These are phyloP conservation scores for Sminthurinus aureus DNA, from an alignment of 2,888 invertebrate genomes.

Conservation along the genomic window DNA sequence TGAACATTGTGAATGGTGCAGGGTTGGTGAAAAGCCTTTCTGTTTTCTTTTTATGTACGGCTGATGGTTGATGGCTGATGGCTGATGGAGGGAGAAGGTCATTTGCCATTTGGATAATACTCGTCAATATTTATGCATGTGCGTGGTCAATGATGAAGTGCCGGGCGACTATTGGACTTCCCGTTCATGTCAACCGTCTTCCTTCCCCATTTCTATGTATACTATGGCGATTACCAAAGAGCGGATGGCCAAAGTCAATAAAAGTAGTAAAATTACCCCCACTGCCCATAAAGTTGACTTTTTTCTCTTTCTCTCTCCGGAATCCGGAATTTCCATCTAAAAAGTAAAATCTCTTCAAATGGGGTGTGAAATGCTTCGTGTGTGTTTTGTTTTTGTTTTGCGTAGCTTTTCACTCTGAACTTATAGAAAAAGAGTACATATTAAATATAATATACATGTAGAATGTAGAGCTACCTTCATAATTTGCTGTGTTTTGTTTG, in stretches of 20 bases:
- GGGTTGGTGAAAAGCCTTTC: too few species aligned
- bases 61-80: neutral
- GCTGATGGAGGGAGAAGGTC: slow-evolving; percentile 15
- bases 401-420: too few species aligned
- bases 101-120: slow-evolving; percentile 35
- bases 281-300: neutral
- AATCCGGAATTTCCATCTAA: neutral
- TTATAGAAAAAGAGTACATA: too few species aligned
- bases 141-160: slow-evolving; percentile 36
- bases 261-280: slow-evolving; percentile 37
- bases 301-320: slow-evolving; percentile 14
- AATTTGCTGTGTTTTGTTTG: neutral
- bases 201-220: neutral
- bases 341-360: neutral
- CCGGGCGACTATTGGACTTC: slow-evolving; percentile 21
- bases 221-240: neutral
- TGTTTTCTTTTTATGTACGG: neutral
- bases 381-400: too few species aligned
- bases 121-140: slow-evolving; percentile 40
- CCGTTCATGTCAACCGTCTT: slow-evolving; percentile 9
- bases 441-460: too few species aligned
- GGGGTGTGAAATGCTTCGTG: slow-evolving; percentile 33
- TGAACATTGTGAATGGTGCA: too few species aligned
- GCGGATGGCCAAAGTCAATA: slow-evolving; percentile 42
- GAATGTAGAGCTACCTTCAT: neutral